Percentiles rank a stretch among this genome's conserved stretches.
phyloP scores from a whole-genome alignment of 2,888 invertebrate species.

The Entomobrya proxima region DNA sequence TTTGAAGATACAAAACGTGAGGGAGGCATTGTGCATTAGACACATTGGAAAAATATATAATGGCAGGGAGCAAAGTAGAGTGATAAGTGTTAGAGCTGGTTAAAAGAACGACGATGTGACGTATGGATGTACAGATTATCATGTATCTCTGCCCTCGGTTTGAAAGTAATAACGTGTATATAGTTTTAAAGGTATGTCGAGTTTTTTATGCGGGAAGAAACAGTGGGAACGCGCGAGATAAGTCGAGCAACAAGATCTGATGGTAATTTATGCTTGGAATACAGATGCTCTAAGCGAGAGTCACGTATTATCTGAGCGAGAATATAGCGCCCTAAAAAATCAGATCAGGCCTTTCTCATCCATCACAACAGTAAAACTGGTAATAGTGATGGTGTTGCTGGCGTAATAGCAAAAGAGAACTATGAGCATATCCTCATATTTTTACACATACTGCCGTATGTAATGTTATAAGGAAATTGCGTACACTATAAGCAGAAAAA shows the following conservation, averaged over 20 bases:
- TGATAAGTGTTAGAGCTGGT: slow-evolving; percentile 19
- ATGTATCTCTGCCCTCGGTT: neutral
- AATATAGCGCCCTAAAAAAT: slow-evolving; percentile 60
- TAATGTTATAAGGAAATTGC: neutral
- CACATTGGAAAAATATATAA: slow-evolving; percentile 20
- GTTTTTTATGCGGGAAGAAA: slow-evolving; percentile 5
- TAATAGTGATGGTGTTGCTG: slow-evolving; percentile 45
- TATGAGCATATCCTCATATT: neutral
- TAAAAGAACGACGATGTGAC: neutral
- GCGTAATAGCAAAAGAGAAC: neutral
- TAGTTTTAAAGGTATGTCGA: neutral
- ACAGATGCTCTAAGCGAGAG: slow-evolving; percentile 58
- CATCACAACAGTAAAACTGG: slow-evolving; percentile 60
- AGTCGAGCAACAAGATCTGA: slow-evolving; percentile 63
- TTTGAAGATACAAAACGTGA: slow-evolving; percentile 32
- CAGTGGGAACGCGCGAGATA: slow-evolving; percentile 42
- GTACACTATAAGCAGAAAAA: neutral
- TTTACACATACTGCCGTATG: neutral
- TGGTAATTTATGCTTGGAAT: slow-evolving; percentile 64
- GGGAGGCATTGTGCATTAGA: slow-evolving; percentile 40
- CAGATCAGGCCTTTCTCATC: slow-evolving; percentile 64
- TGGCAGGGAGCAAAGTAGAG: neutral
- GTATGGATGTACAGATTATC: slow-evolving; percentile 28
- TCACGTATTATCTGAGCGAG: slow-evolving; percentile 61
- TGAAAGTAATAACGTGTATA: neutral